phyloP scores from a whole-genome alignment of 2,113 vertebrate genomes.

The Malaclemys terrapin region DNA sequence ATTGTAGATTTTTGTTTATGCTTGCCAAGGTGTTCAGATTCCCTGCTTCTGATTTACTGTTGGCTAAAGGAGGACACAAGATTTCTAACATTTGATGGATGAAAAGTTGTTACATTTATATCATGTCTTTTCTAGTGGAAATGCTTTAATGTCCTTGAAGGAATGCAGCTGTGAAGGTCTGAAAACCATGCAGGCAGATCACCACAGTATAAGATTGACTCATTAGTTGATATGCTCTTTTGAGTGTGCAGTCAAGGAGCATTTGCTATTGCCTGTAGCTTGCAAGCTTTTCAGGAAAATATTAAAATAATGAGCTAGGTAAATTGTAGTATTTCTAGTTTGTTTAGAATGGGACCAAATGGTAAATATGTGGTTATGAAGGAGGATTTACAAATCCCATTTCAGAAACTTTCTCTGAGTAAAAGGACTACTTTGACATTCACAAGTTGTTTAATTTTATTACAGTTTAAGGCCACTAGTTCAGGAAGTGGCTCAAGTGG shows the following conservation, averaged over 20 bases:
- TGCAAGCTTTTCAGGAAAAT: slow-evolving; percentile 19
- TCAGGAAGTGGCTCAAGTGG: neutral
- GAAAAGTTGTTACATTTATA: neutral
- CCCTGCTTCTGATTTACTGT: neutral
- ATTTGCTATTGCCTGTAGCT: slow-evolving; percentile 40
- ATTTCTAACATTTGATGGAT: neutral
- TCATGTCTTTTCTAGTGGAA: neutral
- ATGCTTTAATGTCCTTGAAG: neutral
- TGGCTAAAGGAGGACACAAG: neutral
- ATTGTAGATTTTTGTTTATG: neutral
- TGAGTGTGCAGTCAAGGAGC: neutral
- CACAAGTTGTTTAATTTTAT: neutral
- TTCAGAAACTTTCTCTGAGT: neutral
- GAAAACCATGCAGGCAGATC: slow-evolving; percentile 4
- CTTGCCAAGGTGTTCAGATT: neutral
- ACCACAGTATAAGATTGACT: slow-evolving; percentile 23
- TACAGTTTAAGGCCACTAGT: neutral
- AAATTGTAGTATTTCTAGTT: neutral
- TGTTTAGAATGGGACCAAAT: neutral
- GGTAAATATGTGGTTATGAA: neutral
- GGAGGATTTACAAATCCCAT: neutral
- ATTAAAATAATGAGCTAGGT: slow-evolving; percentile 7
- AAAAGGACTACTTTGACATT: slow-evolving; percentile 15
- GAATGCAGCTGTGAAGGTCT: neutral
- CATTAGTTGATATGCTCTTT: slow-evolving; percentile 23